phyloP scores from a whole-genome alignment of 2,113 vertebrate genomes.

The Fulica atra region DNA sequence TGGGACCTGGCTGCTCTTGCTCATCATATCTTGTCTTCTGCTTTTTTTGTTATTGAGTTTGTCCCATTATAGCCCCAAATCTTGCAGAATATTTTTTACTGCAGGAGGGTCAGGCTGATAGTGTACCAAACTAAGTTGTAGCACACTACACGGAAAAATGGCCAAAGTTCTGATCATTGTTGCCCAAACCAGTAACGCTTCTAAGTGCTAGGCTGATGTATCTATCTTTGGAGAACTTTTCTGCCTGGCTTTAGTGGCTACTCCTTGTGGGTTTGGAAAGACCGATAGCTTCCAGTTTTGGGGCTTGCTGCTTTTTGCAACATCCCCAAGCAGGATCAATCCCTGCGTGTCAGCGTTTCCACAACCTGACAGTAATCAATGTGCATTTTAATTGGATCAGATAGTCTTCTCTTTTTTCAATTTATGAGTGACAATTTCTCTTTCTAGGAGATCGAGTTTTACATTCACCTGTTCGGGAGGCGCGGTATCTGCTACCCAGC shows the following conservation, averaged over 20 bases:
- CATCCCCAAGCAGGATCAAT: not conserved
- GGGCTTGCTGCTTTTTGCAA: not conserved
- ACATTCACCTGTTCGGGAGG: not conserved
- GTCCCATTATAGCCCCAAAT: not conserved
- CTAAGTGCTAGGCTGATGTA: not conserved
- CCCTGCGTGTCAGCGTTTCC: not conserved
- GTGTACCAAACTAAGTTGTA: not conserved
- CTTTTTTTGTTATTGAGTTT: not conserved
- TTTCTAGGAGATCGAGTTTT: not conserved
- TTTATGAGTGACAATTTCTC: slow-evolving; percentile 1
- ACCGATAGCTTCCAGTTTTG: not conserved
- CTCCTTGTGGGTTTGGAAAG: not conserved
- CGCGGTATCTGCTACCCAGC: not conserved
- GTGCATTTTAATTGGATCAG: not conserved
- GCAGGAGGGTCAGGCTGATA: not conserved
- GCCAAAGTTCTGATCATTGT: not conserved
- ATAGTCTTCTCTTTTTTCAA: not conserved
- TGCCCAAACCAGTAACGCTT: not conserved
- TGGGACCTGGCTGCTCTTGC: not conserved
- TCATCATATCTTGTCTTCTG: not conserved
- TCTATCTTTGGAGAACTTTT: not conserved
- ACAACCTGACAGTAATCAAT: not conserved
- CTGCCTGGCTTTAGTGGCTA: not conserved
- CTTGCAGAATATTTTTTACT: not conserved
- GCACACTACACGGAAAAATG: not conserved